Percentiles rank a stretch among this genome's conserved stretches.
Evolutionary conservation across 1,140 invertebrate species (phyloP).

Genomic region (Drosophila prosaltans): DNA sequence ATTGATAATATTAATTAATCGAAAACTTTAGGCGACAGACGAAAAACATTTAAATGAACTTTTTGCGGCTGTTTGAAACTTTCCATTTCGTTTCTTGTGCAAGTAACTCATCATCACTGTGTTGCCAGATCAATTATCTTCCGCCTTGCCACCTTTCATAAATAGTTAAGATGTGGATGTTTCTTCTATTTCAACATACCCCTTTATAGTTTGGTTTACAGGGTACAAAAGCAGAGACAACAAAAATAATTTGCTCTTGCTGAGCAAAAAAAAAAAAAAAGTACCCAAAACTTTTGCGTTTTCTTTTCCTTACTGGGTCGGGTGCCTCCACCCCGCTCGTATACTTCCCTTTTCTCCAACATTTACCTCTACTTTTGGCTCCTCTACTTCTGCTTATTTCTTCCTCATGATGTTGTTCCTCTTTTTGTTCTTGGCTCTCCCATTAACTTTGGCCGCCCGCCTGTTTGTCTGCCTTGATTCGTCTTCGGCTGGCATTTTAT

Average conservation of each 20-base stretch:
- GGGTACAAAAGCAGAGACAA: constrained; percentile 45
- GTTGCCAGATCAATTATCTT: no score
- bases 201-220: not conserved
- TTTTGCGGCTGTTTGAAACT: no score
- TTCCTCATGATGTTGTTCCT: not conserved
- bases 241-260: constrained; percentile 44
- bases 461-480: constrained; percentile 67
- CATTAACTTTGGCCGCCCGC: constrained; percentile 50
- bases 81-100: no score
- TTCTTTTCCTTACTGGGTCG: not conserved
- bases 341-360: not conserved
- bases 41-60: no score
- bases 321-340: not conserved
- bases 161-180: no score
- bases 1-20: no score
- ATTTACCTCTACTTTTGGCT: not conserved
- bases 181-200: not conserved
- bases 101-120: no score
- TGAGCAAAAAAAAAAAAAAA: constrained; percentile 30
- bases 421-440: constrained; percentile 7
- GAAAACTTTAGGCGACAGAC: no score
- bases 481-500: constrained; percentile 61
- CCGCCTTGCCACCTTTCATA: no score
- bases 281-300: constrained; percentile 50
- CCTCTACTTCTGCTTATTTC: not conserved